Evolutionary conservation across 2,797 vertebrate species (phyloP), one percentile per base, ranked within the genome.

Genomic region (Meriones psammophilus): DNA sequence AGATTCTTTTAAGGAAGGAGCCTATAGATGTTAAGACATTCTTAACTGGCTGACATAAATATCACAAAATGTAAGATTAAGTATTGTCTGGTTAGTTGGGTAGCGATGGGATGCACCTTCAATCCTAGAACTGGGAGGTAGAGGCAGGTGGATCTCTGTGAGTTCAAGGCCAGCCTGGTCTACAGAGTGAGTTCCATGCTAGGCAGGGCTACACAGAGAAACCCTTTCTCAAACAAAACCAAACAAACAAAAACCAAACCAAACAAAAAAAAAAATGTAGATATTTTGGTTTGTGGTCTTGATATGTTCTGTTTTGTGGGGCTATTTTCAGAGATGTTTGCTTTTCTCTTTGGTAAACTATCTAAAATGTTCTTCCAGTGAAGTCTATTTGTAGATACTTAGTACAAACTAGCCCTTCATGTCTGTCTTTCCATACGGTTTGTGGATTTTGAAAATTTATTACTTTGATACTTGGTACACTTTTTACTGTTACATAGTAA

Each of bases 271-370:
- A 50, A 50, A 50, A 50, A 50, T 12, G 36, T 24, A 50, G 4
- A 9, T 71, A 30, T 94, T 93, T 56, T 39, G 66, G 4, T 92
- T 85, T 86, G 13, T 86, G 7, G 80, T 90, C 28, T 33, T 78
- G 58, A 92, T 88, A 13, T 58, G 36, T 89, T 95, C 58, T 93
- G 46, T 88, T 90, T 92, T 76, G 56, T 74, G 78, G 71, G 89
- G 42, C 50, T 96, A 10, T 68, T 95, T 96, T 91, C 33, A 89
- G 91, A 86, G 28, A 80, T 89, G 20, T 76, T 97, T 96, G 74
- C 8, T 90, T 96, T 96, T 54, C 71, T 77, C 62, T 94, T 71
- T 88, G 71, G 77, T 42, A 77, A 36, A 62, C 88, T 88, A 77
- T 78, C 85, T 39, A 94, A 87, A 78, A 60, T 78, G 13, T 54